Conservation (phyloP, 1,140 invertebrate species). For the Drosophila sturtevanti region DNA sequence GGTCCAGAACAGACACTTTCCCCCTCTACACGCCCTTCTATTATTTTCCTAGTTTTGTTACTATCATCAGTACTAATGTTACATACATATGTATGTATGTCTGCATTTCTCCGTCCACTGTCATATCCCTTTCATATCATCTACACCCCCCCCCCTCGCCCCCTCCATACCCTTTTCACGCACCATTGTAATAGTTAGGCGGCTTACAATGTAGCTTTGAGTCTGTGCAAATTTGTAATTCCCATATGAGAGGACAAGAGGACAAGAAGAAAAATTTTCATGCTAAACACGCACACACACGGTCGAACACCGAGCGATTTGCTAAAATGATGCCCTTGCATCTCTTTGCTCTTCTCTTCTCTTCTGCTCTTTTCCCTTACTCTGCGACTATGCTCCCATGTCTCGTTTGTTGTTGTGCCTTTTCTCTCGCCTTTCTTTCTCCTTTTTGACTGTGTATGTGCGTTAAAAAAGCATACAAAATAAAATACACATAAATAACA, state of each 20-base stretch:
- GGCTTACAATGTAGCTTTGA: conserved; percentile 14
- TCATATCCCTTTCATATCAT: not conserved
- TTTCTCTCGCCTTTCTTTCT: conserved; percentile 13
- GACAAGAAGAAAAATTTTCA: conserved; percentile 51
- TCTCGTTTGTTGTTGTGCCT: conserved; percentile 10
- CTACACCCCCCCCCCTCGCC: not conserved
- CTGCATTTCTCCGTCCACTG: not conserved
- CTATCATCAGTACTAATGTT: not conserved
- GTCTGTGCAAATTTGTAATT: conserved; percentile 60
- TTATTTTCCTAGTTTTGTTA: not conserved
- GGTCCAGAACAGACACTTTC: no score
- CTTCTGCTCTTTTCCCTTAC: no score
- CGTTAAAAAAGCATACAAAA: conserved; percentile 60
- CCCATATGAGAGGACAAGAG: conserved; percentile 33
- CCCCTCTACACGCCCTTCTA: no score
- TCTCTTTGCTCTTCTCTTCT: not conserved
- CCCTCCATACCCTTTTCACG: not conserved
- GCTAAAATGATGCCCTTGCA: conserved; percentile 20
- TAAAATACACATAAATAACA: conserved; percentile 73
- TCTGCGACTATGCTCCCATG: no score
- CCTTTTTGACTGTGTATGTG: conserved; percentile 8
- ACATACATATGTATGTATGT: no score
- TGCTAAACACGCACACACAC: conserved; percentile 62
- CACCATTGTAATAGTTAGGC: conserved; percentile 26
- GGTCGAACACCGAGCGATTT: conserved; percentile 66